A percentile compares a stretch with the other conserved stretches of the same genome.
Evolutionary conservation across 1,140 invertebrate genomes (phyloP).

Genomic region (Papilio glaucus): DNA sequence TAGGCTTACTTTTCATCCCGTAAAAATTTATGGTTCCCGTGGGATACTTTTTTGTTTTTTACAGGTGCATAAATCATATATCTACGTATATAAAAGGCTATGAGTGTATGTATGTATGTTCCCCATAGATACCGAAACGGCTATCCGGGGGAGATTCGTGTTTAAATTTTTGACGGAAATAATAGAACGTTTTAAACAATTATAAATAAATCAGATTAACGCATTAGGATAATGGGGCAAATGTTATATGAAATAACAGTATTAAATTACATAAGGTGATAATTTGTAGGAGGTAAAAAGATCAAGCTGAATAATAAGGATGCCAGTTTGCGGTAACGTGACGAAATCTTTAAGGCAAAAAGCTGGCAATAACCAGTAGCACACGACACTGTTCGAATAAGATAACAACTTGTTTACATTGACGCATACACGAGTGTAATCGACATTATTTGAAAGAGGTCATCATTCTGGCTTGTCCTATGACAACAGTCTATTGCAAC

Average conservation of each 20-base stretch:
- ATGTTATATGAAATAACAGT: background rate
- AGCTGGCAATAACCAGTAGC: background rate
- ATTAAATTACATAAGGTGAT: conserved; percentile 7
- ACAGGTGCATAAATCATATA: too few species aligned
- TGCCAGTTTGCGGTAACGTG: background rate
- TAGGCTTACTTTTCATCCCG: too few species aligned
- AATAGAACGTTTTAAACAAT: too few species aligned
- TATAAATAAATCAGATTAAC: too few species aligned
- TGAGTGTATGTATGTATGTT: too few species aligned
- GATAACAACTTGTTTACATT: conserved; percentile 28
- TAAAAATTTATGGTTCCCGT: too few species aligned
- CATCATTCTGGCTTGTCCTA: conserved; percentile 18
- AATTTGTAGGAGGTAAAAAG: background rate
- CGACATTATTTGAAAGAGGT: conserved; percentile 29
- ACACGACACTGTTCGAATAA: background rate
- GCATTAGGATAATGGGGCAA: too few species aligned
- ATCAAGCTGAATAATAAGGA: background rate
- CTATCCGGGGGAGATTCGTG: too few species aligned
- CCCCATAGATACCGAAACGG: too few species aligned
- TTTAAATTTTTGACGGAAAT: too few species aligned
- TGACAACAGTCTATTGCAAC: background rate
- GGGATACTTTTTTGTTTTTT: too few species aligned
- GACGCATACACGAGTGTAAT: background rate
- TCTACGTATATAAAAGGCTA: too few species aligned
- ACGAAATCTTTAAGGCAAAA: conserved; percentile 31